Evolutionary conservation across 2,797 vertebrate species (phyloP), one percentile per base, ranked within the genome.

Genomic region (Erithacus rubecula): DNA sequence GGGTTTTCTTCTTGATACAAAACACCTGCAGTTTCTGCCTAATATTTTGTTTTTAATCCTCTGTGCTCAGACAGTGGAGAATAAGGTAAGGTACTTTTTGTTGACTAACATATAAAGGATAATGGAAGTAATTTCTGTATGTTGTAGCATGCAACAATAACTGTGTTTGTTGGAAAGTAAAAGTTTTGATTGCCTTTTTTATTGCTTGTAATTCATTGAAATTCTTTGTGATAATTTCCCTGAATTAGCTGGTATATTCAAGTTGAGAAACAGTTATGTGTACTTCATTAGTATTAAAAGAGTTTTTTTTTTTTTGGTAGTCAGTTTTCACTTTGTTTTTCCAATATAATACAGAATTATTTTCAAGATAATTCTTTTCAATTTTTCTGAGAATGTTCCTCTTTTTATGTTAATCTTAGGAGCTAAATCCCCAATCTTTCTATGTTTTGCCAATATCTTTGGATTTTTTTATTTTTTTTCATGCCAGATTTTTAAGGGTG

Each of bases 51-150:
- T 87, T 94, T 88, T 92, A 88, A 93, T 96, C n/a, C 39, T 94
- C 26, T 79, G 62, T 91, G 95, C 91, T 91, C 90, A 78, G 84
- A 65, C 44, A 84, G 89, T 81, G 92, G 91, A 68, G 90, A 79
- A 65, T 84, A 92, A 96, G 96, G 96, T 96, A 95, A 97, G 94
- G 78, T 94, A 52, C 74, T 95, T 94, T 76, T 80, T 87, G 26
- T 83, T 87, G 52, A 34, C 60, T 58, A 36, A 81, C 37, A 11
- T 89, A 74, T 77, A 80, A 90, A 68, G 74, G 87, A 60, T 93
- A 72, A 63, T 70, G 34, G 51, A 82, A 78, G 41, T 70, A 64
- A 89, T 75, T 77, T 91, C 51, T 89, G 43, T 70, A 64, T 74
- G 65, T 77, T 89, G 70, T 82, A 84, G 83, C 70, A 68, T 88